Evolutionary conservation across 2,888 invertebrate genomes (phyloP).

Genomic region (Charanyca ferruginea): DNA sequence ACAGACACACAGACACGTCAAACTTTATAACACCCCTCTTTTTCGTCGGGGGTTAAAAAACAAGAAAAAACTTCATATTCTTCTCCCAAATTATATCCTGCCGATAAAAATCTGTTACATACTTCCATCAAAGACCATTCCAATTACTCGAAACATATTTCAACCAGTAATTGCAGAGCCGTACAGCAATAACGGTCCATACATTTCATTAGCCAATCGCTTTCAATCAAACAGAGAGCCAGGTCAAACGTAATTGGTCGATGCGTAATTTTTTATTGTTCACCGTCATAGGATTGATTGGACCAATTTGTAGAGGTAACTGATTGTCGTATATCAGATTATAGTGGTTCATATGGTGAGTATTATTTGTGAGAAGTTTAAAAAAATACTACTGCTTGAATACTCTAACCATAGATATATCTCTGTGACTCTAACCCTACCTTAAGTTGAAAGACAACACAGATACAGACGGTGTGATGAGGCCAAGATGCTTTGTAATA

Average conservation of each 20-base stretch:
- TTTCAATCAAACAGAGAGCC: conserved; percentile 54
- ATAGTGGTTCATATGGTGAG: neutral
- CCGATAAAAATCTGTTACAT: conserved; percentile 5
- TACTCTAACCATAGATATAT: too few species aligned
- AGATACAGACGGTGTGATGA: too few species aligned
- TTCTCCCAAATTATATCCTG: neutral
- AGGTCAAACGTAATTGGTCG: conserved; percentile 56
- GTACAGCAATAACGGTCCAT: conserved; percentile 32
- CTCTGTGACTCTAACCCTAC: too few species aligned
- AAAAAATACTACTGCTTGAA: too few species aligned
- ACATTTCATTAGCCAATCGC: conserved; percentile 44
- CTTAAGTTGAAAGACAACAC: too few species aligned
- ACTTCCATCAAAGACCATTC: conserved; percentile 22
- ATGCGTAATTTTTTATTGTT: conserved; percentile 58
- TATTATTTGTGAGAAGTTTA: too few species aligned
- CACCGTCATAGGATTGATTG: conserved; percentile 40
- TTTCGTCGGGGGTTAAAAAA: too few species aligned
- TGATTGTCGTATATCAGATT: conserved; percentile 30
- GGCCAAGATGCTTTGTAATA: too few species aligned
- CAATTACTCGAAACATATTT: conserved; percentile 36
- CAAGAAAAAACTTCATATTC: neutral
- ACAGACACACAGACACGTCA: too few species aligned
- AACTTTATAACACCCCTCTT: too few species aligned
- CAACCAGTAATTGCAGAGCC: conserved; percentile 45
- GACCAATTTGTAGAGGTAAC: conserved; percentile 33